These are phyloP conservation scores for Sprattus sprattus DNA, from an alignment of 2,113 vertebrate species.

Conservation along the genomic window DNA sequence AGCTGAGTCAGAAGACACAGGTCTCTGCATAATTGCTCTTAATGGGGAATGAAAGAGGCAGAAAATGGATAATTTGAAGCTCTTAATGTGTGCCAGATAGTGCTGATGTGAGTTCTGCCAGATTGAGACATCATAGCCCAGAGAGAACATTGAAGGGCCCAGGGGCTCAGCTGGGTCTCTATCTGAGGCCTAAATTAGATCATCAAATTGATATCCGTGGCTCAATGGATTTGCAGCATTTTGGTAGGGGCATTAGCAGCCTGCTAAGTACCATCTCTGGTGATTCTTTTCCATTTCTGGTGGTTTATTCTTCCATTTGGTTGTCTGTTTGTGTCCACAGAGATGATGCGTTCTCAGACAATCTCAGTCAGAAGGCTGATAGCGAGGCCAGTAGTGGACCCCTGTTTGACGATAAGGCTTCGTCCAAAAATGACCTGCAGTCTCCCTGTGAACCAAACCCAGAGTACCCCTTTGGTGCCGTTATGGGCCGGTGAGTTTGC, in stretches of 20 bases:
- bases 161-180: background rate
- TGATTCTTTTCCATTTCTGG: background rate
- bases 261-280: background rate
- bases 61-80: constrained; percentile 14
- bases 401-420: constrained; percentile 88
- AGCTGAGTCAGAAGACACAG: background rate
- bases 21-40: background rate
- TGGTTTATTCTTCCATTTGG: background rate
- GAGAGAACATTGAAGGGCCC: background rate
- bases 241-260: background rate
- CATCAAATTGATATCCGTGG: background rate
- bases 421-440: constrained; percentile 91
- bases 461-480: constrained; percentile 88
- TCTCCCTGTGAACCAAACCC: constrained; percentile 89
- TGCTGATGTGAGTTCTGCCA: background rate
- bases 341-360: constrained; percentile 97
- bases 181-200: background rate
- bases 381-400: constrained; percentile 98
- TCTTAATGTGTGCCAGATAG: background rate
- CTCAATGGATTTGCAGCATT: background rate
- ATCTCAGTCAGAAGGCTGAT: constrained; percentile 95
- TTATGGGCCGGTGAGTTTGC: constrained; percentile 84
- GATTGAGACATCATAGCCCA: background rate
- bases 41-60: constrained; percentile 18
- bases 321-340: constrained; percentile 62